These are phyloP conservation scores for Indicator maculatus DNA, from an alignment of 2,113 vertebrate species.

Conservation along the genomic window DNA sequence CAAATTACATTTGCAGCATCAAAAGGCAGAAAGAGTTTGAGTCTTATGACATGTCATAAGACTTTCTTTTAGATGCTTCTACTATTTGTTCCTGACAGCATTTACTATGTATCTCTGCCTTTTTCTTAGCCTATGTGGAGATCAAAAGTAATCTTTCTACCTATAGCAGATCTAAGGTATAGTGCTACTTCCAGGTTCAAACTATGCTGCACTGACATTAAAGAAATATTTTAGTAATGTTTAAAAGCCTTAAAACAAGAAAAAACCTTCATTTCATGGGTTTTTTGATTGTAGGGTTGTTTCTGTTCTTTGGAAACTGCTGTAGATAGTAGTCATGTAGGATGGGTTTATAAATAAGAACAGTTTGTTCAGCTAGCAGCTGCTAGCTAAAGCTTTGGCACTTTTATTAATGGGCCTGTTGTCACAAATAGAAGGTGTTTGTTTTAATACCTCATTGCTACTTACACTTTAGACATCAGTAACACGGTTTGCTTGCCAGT, in stretches of 20 bases:
- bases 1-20: slow-evolving; percentile 1
- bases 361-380: not conserved
- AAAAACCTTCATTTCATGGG: not conserved
- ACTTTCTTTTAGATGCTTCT: slow-evolving; percentile 7
- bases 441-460: not conserved
- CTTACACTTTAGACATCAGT: not conserved
- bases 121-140: not conserved
- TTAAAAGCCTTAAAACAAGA: not conserved
- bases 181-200: not conserved
- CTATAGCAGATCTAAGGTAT: not conserved
- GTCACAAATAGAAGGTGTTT: not conserved
- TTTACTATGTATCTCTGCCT: not conserved
- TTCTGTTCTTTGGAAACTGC: not conserved
- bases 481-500: not conserved
- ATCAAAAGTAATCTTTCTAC: slow-evolving; percentile 16
- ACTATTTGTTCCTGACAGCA: slow-evolving; percentile 7
- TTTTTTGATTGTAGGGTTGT: not conserved
- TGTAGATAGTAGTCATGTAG: not conserved
- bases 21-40: not conserved
- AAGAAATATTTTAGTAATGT: not conserved
- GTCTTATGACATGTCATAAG: not conserved
- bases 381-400: not conserved
- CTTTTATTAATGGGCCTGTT: not conserved
- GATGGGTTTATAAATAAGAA: not conserved
- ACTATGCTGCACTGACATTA: not conserved